Base-by-base conservation (phyloP, 2,888 invertebrate genomes). In the Liodrosophila aerea region DNA sequence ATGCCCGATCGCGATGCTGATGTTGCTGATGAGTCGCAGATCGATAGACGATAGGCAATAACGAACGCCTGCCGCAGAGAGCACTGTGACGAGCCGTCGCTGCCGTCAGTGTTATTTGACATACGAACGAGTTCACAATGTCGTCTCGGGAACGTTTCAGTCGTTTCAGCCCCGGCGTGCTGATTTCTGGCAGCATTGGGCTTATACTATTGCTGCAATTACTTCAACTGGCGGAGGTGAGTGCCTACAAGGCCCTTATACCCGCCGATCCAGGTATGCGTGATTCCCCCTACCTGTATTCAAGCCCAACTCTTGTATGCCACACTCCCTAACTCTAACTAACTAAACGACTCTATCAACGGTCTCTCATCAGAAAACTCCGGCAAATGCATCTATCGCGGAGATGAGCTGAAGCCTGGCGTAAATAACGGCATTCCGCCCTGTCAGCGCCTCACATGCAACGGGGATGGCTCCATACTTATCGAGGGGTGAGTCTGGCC, bases 301-400 rank as follows among this genome's bases (percentile, higher is more conserved):
- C 1, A 2, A 4, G 0, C 15, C 7, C 13, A 2, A 30, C 9
- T 1, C 13, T 12, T n/a, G n/a, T n/a, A n/a, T n/a, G n/a, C n/a
- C n/a, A n/a, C 29, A n/a, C 7, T 7, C 13, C 11, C 1, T 11
- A 22, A 16, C 31, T 29, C 30, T 9, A 11, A 15, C 8, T 34
- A 11, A 33, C 16, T n/a, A n/a, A n/a, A n/a, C n/a, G n/a, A n/a
- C n/a, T n/a, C n/a, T n/a, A n/a, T 18, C n/a, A 15, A 15, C 22
- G 3, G 22, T 22, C 22, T 22, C n/a, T n/a, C n/a, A n/a, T 1
- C 46, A 85, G 84, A 47, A 29, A 78, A 81, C 58, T 84, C 76
- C n/a, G 88, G 86, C n/a, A 87, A 87, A 52, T 89, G 89, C 63
- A 43, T 78, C 13, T 89, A 89, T 70, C 88, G 87, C 16, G 87